Evolutionary conservation across 2,113 vertebrate species (phyloP).

Genomic region (Macrotis lagotis): DNA sequence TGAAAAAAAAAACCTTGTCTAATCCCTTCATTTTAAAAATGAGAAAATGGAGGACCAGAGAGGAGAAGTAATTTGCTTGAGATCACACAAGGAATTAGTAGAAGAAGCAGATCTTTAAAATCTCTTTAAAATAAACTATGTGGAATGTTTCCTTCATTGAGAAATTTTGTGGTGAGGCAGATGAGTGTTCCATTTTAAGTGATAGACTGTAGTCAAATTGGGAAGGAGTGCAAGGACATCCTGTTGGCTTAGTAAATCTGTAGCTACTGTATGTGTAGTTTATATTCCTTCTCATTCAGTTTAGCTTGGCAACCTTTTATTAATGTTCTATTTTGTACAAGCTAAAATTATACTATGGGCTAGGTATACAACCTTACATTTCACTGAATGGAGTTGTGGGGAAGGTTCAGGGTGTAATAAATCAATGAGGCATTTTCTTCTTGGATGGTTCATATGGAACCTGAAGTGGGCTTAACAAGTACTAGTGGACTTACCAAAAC

Average conservation of each 20-base stretch:
- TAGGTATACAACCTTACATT: neutral
- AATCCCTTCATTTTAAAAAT: neutral
- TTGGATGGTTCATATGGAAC: neutral
- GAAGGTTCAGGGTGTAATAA: neutral
- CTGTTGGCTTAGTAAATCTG: neutral
- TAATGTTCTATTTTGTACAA: neutral
- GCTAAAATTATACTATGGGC: neutral
- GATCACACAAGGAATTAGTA: neutral
- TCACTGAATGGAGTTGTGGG: neutral
- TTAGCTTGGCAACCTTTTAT: neutral
- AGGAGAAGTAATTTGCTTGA: neutral
- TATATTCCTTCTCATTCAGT: neutral
- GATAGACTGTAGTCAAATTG: neutral
- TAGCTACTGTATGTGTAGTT: neutral
- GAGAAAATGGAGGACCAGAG: neutral
- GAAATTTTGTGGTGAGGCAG: neutral
- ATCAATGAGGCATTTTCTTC: neutral
- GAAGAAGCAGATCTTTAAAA: neutral
- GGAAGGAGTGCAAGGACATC: neutral
- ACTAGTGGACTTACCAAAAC: neutral
- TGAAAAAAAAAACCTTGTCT: neutral
- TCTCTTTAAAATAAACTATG: neutral
- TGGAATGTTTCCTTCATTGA: neutral
- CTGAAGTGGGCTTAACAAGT: neutral
- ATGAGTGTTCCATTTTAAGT: neutral